Percentiles rank a stretch among this genome's conserved stretches.
These are phyloP conservation scores for Drosophila watanabei DNA, from an alignment of 1,140 invertebrate genomes.

Conservation along the genomic window DNA sequence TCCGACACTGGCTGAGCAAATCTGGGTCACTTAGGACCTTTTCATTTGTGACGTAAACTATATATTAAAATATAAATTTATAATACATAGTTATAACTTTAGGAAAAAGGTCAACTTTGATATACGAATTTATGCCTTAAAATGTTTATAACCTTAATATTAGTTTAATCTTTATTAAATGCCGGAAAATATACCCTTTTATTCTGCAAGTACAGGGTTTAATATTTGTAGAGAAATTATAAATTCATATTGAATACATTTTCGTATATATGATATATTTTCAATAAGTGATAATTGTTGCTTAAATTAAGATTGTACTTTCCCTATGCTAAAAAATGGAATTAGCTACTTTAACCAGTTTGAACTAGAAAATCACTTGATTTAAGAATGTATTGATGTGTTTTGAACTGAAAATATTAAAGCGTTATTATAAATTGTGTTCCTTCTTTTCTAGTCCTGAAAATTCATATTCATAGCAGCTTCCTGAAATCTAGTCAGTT, in stretches of 20 bases:
- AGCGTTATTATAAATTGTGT: too few species aligned
- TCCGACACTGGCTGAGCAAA: neutral
- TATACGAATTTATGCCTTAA: neutral
- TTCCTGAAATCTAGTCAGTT: neutral
- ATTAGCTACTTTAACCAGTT: neutral
- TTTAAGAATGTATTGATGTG: neutral
- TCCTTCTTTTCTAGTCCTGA: neutral
- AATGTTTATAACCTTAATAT: neutral
- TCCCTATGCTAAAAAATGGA: neutral
- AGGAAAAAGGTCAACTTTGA: neutral
- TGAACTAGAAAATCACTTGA: too few species aligned
- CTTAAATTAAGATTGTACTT: neutral
- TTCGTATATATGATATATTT: neutral
- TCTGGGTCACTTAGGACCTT: neutral
- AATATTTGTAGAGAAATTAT: neutral
- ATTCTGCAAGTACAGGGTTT: too few species aligned
- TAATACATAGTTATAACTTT: neutral
- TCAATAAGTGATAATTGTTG: conserved; percentile 4
- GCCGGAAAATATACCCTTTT: too few species aligned
- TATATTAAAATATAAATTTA: neutral
- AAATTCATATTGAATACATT: neutral
- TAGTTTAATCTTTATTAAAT: neutral
- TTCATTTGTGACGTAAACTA: neutral
- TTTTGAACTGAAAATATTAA: neutral
- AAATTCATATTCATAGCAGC: too few species aligned